Conservation (phyloP, 2,888 invertebrate genomes). For the Synergus japonicus region DNA sequence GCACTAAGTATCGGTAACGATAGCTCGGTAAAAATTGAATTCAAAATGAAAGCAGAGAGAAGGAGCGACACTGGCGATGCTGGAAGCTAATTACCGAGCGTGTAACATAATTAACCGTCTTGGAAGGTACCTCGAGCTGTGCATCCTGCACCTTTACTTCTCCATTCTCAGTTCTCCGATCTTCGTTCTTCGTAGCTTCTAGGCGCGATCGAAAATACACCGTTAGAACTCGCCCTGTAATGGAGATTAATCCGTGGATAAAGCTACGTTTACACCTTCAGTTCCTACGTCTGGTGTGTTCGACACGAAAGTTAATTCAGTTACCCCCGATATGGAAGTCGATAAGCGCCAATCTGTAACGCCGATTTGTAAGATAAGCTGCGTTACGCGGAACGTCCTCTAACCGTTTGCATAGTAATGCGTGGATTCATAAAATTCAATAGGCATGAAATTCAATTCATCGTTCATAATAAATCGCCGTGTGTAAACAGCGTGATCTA, state of each 20-base stretch:
- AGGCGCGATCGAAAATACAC: constrained; percentile 67
- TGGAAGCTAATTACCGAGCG: constrained; percentile 68
- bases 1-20: constrained; percentile 24
- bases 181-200: constrained; percentile 50
- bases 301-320: constrained; percentile 56
- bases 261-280: constrained; percentile 56
- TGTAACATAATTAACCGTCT: constrained; percentile 70
- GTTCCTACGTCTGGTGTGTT: constrained; percentile 50
- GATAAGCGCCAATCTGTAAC: constrained; percentile 56
- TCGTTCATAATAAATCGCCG: not conserved
- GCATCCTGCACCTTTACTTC: constrained; percentile 42
- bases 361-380: constrained; percentile 46
- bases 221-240: constrained; percentile 70
- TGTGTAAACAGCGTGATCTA: not conserved
- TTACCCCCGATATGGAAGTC: constrained; percentile 54
- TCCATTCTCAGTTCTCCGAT: not conserved
- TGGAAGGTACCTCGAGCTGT: constrained; percentile 53
- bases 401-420: constrained; percentile 24
- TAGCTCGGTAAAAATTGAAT: constrained; percentile 50
- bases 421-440: constrained; percentile 4
- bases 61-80: constrained; percentile 56
- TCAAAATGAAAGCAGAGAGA: constrained; percentile 49
- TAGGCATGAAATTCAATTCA: not conserved
- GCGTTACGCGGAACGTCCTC: constrained; percentile 30
- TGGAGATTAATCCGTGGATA: constrained; percentile 67